These are phyloP conservation scores for Diachasma alloeum DNA, from an alignment of 1,140 invertebrate genomes.

Conservation along the genomic window DNA sequence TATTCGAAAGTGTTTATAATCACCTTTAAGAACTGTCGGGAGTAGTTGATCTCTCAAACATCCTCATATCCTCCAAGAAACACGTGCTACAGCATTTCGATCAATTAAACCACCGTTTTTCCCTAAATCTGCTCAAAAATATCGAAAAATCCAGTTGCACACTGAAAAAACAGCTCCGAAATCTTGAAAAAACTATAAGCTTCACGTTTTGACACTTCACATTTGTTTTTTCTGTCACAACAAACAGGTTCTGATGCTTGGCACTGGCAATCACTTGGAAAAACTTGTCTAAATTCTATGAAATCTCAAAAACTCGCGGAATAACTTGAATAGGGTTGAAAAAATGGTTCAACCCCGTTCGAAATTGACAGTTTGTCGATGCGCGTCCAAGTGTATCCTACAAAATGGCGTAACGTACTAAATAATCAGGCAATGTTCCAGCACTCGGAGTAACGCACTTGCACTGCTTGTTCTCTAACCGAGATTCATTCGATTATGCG, in stretches of 20 bases:
- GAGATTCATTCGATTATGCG: background rate
- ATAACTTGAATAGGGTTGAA: background rate
- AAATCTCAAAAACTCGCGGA: background rate
- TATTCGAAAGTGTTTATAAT: background rate
- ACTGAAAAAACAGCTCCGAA: background rate
- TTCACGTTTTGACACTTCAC: background rate
- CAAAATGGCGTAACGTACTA: background rate
- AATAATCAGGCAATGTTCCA: background rate
- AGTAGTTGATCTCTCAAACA: background rate
- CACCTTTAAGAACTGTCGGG: background rate
- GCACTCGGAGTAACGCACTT: background rate
- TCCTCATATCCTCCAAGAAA: background rate
- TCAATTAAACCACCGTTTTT: background rate
- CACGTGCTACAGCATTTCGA: background rate
- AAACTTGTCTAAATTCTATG: background rate
- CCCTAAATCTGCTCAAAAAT: background rate
- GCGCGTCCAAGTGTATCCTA: background rate
- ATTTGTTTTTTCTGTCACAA: background rate
- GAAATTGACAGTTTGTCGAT: background rate
- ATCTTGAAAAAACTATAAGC: background rate
- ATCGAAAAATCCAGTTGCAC: background rate
- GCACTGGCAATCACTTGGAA: background rate
- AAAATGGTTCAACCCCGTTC: background rate
- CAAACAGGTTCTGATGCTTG: background rate
- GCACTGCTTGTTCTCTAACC: background rate